These are phyloP conservation scores for Melopsittacus undulatus DNA, from an alignment of 2,797 vertebrate genomes.

Conservation along the genomic window DNA sequence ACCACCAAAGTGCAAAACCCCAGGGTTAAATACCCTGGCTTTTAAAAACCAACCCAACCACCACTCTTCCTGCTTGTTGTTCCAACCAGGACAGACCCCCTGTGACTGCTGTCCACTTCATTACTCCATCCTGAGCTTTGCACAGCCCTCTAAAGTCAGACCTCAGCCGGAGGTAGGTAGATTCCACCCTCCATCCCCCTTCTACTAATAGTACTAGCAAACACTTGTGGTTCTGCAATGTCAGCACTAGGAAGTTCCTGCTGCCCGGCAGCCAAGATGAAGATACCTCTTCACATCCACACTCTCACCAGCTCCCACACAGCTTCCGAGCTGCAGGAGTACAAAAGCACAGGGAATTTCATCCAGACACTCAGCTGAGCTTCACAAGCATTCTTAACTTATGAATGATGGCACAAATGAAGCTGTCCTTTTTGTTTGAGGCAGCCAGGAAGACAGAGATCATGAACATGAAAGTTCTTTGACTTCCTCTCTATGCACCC, in stretches of 20 bases:
- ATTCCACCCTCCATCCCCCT: not conserved
- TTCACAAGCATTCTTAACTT: rapidly evolving
- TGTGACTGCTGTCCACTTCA: rapidly evolving
- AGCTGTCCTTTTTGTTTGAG: not conserved
- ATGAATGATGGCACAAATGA: not conserved
- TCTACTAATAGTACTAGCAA: not conserved
- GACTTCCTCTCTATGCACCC: constrained; percentile 51
- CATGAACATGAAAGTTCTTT: not conserved
- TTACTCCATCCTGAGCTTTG: rapidly evolving
- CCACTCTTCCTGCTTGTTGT: no score
- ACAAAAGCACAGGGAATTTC: not conserved
- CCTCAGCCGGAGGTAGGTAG: not conserved
- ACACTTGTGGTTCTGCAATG: not conserved
- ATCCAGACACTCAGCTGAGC: not conserved
- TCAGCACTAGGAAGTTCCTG: constrained; percentile 13
- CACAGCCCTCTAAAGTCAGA: not conserved
- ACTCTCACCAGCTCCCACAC: not conserved
- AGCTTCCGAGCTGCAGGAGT: not conserved
- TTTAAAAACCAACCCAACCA: not conserved
- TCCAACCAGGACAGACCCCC: not conserved
- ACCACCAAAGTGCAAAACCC: not conserved
- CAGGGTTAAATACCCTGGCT: not conserved
- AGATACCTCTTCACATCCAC: not conserved
- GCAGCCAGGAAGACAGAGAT: not conserved
- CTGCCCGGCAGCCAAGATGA: not conserved